Conservation (phyloP, 2,888 invertebrate species). For the Tetragnatha montana region DNA sequence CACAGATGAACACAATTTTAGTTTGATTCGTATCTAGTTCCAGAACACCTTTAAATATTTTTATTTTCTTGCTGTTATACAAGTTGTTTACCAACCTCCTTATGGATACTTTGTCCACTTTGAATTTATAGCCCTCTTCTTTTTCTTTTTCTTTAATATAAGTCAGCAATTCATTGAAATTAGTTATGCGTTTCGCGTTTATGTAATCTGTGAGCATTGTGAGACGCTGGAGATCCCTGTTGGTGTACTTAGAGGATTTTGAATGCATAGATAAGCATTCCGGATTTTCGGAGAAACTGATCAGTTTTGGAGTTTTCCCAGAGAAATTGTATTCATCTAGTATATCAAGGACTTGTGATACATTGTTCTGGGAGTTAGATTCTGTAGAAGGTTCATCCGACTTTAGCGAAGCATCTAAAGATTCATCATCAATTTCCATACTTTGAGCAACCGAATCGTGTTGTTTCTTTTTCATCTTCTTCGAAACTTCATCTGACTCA, state of each 20-base stretch:
- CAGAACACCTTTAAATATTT: slow-evolving; percentile 51
- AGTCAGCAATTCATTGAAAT: slow-evolving; percentile 74
- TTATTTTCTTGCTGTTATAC: slow-evolving; percentile 74
- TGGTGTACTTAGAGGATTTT: slow-evolving; percentile 70
- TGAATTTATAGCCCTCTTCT: slow-evolving; percentile 78
- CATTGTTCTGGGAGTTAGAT: slow-evolving; percentile 26
- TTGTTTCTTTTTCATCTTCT: slow-evolving; percentile 9
- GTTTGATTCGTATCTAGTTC: slow-evolving; percentile 30
- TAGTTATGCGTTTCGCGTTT: slow-evolving; percentile 80
- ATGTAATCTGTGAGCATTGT: slow-evolving; percentile 81
- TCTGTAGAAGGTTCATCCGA: background rate
- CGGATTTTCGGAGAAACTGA: slow-evolving; percentile 19
- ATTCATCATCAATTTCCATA: background rate
- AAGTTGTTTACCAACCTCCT: slow-evolving; percentile 80
- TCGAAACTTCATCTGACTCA: background rate
- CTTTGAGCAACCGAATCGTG: background rate
- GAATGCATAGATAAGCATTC: background rate
- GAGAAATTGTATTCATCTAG: slow-evolving; percentile 10
- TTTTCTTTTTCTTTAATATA: slow-evolving; percentile 79
- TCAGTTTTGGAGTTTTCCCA: slow-evolving; percentile 25
- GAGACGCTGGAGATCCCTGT: slow-evolving; percentile 78
- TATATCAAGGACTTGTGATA: slow-evolving; percentile 19
- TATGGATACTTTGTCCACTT: slow-evolving; percentile 82
- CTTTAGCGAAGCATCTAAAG: background rate
- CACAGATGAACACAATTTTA: slow-evolving; percentile 78